A percentile compares a stretch with the other conserved stretches of the same genome.
phyloP scores from a whole-genome alignment of 92 coral and sea anemone genomes.

The Actinostola sp. region DNA sequence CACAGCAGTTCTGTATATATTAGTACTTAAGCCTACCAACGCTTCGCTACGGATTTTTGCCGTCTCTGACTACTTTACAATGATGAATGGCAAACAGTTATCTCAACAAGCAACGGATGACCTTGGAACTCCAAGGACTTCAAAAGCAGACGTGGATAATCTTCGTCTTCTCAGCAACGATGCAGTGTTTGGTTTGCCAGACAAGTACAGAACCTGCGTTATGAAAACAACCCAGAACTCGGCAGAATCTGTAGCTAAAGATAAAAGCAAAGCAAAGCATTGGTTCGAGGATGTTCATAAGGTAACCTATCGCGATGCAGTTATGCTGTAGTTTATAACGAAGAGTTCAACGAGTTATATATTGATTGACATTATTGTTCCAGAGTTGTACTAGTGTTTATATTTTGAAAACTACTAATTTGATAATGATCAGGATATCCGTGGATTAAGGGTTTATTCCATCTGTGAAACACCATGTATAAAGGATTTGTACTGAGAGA shows the following conservation, averaged over 20 bases:
- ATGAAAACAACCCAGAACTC: not conserved
- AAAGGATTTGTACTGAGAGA: too few species aligned
- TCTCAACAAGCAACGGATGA: conserved; percentile 34
- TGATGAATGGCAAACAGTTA: conserved; percentile 37
- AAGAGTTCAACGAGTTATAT: not conserved
- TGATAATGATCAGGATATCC: too few species aligned
- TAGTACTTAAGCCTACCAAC: not conserved
- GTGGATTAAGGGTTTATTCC: too few species aligned
- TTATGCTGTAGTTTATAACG: not conserved
- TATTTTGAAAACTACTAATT: too few species aligned
- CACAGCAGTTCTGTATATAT: not conserved
- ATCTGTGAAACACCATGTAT: too few species aligned
- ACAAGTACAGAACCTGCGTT: conserved; percentile 37
- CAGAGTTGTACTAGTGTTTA: too few species aligned
- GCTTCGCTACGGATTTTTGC: conserved; percentile 21
- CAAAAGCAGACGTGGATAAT: conserved; percentile 15
- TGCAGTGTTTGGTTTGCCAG: conserved; percentile 35
- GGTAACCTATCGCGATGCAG: too few species aligned
- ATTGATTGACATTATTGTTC: not conserved
- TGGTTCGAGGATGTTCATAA: conserved; percentile 64
- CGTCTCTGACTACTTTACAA: conserved; percentile 43
- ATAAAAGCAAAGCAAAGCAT: not conserved
- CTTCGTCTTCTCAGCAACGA: conserved; percentile 69
- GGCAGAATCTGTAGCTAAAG: not conserved
- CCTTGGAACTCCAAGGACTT: conserved; percentile 1